These are phyloP conservation scores for Xerus rutilus DNA, from an alignment of 2,797 vertebrate species.

Conservation along the genomic window DNA sequence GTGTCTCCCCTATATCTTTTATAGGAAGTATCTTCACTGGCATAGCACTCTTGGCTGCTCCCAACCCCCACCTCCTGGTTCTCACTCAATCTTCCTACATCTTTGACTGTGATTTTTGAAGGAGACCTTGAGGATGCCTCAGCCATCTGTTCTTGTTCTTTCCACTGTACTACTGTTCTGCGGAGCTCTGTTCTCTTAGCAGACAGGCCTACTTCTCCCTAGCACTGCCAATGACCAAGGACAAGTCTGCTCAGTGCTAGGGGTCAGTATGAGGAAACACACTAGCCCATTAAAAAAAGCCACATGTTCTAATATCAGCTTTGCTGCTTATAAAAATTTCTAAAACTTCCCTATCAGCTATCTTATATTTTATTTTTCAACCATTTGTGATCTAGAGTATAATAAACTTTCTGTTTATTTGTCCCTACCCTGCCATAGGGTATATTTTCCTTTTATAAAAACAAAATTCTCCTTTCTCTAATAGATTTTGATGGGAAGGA, in stretches of 20 bases:
- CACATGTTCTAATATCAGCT: background rate
- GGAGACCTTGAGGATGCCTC: background rate
- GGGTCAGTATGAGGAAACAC: background rate
- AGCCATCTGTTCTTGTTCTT: background rate
- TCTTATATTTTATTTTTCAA: background rate
- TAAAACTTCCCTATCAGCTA: background rate
- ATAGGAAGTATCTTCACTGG: background rate
- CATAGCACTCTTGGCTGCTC: background rate
- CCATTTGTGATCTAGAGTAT: background rate
- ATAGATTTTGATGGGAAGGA: too few species aligned
- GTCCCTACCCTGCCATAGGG: background rate
- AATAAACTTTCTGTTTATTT: background rate
- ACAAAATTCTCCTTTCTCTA: background rate
- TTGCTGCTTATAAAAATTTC: slow-evolving; percentile 26
- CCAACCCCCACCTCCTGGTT: background rate
- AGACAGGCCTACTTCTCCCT: background rate
- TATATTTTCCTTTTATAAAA: background rate
- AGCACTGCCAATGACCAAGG: background rate
- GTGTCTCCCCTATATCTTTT: background rate
- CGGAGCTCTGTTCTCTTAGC: background rate
- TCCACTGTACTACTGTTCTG: background rate
- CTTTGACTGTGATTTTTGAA: background rate
- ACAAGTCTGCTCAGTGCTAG: background rate
- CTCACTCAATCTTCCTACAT: background rate
- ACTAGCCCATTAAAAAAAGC: background rate